A percentile compares a stretch with the other conserved stretches of the same genome.
Conservation (phyloP, 1,140 invertebrate species). For the Cardiocondyla obscurior region DNA sequence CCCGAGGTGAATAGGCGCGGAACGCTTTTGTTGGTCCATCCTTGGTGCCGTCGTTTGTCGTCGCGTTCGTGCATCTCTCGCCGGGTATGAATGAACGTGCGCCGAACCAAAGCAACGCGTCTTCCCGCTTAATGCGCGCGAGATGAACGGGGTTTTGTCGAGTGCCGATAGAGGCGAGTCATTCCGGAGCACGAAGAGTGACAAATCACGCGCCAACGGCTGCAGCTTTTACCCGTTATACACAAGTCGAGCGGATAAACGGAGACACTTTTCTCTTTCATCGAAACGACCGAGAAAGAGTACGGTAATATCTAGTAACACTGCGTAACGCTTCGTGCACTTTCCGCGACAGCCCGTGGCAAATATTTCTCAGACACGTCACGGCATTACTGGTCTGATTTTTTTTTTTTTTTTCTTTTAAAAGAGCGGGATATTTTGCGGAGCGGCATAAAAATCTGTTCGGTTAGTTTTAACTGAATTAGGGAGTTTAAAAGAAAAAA, state of each 20-base stretch:
- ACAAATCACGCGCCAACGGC: conserved; percentile 51
- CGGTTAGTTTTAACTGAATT: no score
- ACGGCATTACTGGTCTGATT: no score
- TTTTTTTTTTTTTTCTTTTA: no score
- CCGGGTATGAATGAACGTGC: conserved; percentile 35
- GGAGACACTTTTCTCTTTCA: conserved; percentile 14
- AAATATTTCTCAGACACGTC: no score
- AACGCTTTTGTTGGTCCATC: conserved; percentile 27
- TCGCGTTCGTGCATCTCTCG: conserved; percentile 14
- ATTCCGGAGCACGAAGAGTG: conserved; percentile 42
- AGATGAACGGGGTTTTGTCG: conserved; percentile 46
- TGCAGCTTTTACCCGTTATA: conserved; percentile 39
- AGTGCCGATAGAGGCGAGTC: conserved; percentile 41
- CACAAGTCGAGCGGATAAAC: background rate
- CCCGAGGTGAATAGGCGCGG: conserved; percentile 17
- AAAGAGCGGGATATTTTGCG: no score
- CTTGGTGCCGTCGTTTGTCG: background rate
- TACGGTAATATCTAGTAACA: background rate
- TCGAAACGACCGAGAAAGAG: background rate
- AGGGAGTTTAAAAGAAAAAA: no score
- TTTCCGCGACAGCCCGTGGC: background rate
- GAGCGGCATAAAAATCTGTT: background rate
- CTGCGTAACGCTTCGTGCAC: background rate
- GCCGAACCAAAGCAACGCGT: conserved; percentile 21
- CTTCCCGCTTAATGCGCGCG: conserved; percentile 35